phyloP scores from a whole-genome alignment of 2,888 invertebrate species.

The Cenopis cana region DNA sequence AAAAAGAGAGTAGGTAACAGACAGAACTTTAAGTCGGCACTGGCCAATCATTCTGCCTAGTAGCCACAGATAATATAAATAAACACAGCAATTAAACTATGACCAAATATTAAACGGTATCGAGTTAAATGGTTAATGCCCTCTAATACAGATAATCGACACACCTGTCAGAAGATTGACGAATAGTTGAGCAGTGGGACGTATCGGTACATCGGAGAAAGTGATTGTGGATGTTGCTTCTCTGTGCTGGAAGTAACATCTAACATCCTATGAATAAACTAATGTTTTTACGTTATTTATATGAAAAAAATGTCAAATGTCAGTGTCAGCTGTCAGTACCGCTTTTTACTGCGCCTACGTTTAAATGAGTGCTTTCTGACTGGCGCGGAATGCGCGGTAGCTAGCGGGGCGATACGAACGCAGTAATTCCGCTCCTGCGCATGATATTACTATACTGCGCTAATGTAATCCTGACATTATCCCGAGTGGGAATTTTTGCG shows the following conservation, averaged over 20 bases:
- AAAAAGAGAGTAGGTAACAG: too few species aligned
- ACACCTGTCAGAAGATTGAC: slow-evolving; percentile 76
- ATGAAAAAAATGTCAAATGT: too few species aligned
- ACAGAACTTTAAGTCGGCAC: not conserved
- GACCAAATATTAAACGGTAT: slow-evolving; percentile 64
- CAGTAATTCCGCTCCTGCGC: too few species aligned
- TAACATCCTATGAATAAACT: slow-evolving; percentile 35
- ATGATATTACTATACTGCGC: too few species aligned
- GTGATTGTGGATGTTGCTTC: slow-evolving; percentile 59
- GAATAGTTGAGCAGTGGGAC: slow-evolving; percentile 71
- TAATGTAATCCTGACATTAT: too few species aligned
- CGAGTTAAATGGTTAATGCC: slow-evolving; percentile 79
- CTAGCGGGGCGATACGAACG: too few species aligned
- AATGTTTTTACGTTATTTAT: not conserved
- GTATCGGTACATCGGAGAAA: slow-evolving; percentile 78
- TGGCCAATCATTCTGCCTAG: not conserved
- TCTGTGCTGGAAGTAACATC: slow-evolving; percentile 49
- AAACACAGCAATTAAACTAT: slow-evolving; percentile 36
- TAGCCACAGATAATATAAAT: slow-evolving; percentile 9
- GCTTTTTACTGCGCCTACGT: too few species aligned
- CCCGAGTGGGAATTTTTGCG: too few species aligned
- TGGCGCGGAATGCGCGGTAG: too few species aligned
- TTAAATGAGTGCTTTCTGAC: too few species aligned
- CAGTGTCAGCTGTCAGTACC: too few species aligned
- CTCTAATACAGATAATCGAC: slow-evolving; percentile 72